Evolutionary conservation across 2,113 vertebrate species (phyloP).

Genomic region (Circaetus gallicus): DNA sequence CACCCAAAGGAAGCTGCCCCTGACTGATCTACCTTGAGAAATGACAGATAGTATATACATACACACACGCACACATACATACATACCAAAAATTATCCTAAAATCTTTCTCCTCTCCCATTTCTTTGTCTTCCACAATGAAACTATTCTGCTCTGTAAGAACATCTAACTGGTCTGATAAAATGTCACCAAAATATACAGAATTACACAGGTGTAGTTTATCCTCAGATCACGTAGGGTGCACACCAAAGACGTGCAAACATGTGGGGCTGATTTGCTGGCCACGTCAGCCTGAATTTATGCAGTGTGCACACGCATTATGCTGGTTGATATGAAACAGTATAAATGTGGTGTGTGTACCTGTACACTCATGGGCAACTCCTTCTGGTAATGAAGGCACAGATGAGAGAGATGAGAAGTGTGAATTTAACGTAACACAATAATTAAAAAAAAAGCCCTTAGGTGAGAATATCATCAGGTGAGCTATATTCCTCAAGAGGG

Average conservation of each 20-base stretch:
- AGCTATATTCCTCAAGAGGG: not conserved
- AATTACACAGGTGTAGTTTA: not conserved
- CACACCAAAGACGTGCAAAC: not conserved
- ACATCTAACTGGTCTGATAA: not conserved
- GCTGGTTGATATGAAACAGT: not conserved
- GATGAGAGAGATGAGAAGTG: not conserved
- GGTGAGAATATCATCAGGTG: not conserved
- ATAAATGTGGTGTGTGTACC: not conserved
- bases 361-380: not conserved
- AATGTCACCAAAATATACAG: not conserved
- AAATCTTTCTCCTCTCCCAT: not conserved
- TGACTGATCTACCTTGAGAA: not conserved
- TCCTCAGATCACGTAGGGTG: rapidly evolving
- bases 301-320: rapidly evolving
- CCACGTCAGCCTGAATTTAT: not conserved
- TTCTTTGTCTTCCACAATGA: not conserved
- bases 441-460: not conserved
- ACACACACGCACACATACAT: rapidly evolving
- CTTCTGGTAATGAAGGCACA: not conserved
- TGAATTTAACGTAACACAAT: not conserved
- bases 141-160: not conserved
- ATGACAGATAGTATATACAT: not conserved
- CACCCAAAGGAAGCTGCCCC: not conserved
- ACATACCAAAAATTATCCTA: rapidly evolving
- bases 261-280: rapidly evolving